Evolutionary conservation across 2,888 invertebrate genomes (phyloP), one percentile per base, ranked within the genome.

Genomic region (Brachycybe producta): DNA sequence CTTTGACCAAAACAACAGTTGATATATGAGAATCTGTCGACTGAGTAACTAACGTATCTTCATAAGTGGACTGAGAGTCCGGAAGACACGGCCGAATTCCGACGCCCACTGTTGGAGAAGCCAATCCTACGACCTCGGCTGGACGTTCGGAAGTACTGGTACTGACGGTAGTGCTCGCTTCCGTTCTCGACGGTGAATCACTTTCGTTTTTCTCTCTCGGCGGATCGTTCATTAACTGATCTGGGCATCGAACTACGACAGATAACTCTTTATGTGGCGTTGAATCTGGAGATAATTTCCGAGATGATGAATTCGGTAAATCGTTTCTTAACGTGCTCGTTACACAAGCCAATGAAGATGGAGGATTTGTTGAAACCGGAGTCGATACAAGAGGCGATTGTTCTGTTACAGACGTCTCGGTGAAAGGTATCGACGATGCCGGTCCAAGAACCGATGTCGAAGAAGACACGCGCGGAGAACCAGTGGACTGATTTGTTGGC

Each of bases 381-480:
- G 34, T 34, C 8, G 49, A 1, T 19, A 2, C 40, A 21, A 32
- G 28, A 32, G 49, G 32, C 27, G 28, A 28, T 27, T 48, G 38
- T 7, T 26, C 28, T 48, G 40, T 23, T 21, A 36, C 34, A 19
- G 19, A 24, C 41, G 17, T 21, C 32, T 32, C 17, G 35, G 17
- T 24, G 15, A 30, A 24, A 17, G 27, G 21, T 39, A 8, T 27
- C 35, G 17, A n/a, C 34, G 34, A 15, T 26, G 13, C n/a, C 13
- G 2, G 13, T 8, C n/a, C 30, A 30, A 3, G 30, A 23, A 19
- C 30, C 32, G 30, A 19, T 32, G 46, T 34, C 1, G 47, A 49
- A 5, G 49, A 49, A 17, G 49, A 49, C 17, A 49, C 49, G 1
- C 49, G 38, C 23, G 49, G 49, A 19, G 49, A 49, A 1, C 49